Evolutionary conservation across 2,888 invertebrate genomes (phyloP).

Genomic region (Drosophila paracracens): DNA sequence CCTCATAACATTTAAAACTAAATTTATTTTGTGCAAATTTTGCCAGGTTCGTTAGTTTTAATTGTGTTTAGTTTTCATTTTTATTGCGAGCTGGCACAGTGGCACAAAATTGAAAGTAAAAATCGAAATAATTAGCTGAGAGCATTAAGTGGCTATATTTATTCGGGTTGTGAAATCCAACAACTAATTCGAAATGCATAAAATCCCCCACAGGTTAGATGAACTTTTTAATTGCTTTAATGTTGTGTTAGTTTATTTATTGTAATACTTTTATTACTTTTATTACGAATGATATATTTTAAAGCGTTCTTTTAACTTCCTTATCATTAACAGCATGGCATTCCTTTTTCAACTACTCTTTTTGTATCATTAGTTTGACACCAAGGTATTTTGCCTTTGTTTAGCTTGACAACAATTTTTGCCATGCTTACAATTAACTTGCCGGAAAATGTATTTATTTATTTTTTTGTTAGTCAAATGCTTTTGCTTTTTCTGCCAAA

Average conservation of each 20-base stretch:
- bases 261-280: background rate
- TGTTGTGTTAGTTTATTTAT: background rate
- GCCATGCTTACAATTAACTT: constrained; percentile 55
- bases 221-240: background rate
- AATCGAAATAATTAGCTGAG: background rate
- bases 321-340: no score
- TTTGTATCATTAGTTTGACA: background rate
- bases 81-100: constrained; percentile 39
- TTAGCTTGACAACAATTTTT: constrained; percentile 25
- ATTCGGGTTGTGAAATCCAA: background rate
- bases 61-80: constrained; percentile 79
- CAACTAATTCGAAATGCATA: background rate
- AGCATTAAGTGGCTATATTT: background rate
- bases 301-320: background rate
- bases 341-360: background rate
- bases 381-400: constrained; percentile 24
- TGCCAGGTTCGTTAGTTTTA: constrained; percentile 80
- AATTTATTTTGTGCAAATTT: constrained; percentile 81
- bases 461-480: constrained; percentile 16
- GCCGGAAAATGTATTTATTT: constrained; percentile 23
- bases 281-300: background rate
- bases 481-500: constrained; percentile 60
- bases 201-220: accelerated
- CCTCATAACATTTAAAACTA: constrained; percentile 74
- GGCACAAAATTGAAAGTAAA: background rate